Evolutionary conservation across 2,113 vertebrate genomes (phyloP), one percentile per base, ranked within the genome.

Genomic region (Podarcis raffonei): DNA sequence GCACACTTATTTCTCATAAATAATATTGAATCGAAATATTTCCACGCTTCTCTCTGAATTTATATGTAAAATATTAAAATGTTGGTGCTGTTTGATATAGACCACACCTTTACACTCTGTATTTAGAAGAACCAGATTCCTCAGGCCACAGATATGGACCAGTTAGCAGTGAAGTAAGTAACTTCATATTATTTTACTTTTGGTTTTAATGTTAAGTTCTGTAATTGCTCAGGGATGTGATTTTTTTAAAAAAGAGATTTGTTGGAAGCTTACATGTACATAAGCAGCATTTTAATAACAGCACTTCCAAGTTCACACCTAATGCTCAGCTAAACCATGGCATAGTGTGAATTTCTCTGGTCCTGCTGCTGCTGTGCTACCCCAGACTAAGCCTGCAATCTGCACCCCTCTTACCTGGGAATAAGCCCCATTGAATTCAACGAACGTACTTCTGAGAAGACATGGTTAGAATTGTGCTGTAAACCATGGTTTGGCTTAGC

Each of bases 51-150:
- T 95, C 87, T 95, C 92, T 53, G 48, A 96, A 95, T 96, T 25
- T 97, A 92, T 97, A 95, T 95, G 65, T 96, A 97, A 97, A 98
- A 97, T 97, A 96, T 98, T 97, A 97, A 96, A 93, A 97, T 97
- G 94, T 97, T 97, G 97, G 94, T 97, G 95, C 97, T 96, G 97
- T 98, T 98, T 97, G 97, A 97, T 98, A 97, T 96, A 99, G 99
- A 97, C 98, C 99, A 93, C 98, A 99, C 96, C 98, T 99, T 96
- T 99, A 98, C 97, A 99, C 98, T 95, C 95, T 99, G 96, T 99
- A 99, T 97, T 96, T 99, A 96, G 98, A 99, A 57, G 98, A 99
- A 95, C 99, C 99, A 76, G 99, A 99, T 97, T 76, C 92, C 79
- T 91, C 98, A 4, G 99, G 99, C 91, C 99, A 99, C 94, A 32